Percentiles rank a stretch among this genome's conserved stretches.
phyloP scores from a whole-genome alignment of 2,113 vertebrate species.

The Muntiacus reevesi region DNA sequence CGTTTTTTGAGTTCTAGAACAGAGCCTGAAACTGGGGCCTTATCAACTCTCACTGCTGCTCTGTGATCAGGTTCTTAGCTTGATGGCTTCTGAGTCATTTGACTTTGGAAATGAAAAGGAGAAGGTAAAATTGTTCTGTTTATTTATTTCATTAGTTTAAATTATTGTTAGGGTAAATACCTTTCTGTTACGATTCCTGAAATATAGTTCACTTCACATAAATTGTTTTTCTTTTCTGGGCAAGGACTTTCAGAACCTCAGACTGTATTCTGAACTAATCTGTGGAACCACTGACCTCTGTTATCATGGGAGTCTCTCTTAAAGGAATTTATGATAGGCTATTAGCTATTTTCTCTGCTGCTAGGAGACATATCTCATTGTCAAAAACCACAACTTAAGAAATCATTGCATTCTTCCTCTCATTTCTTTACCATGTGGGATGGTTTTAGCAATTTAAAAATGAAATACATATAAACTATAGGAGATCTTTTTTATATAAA shows the following conservation, averaged over 20 bases:
- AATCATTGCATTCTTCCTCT: neutral
- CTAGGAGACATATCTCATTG: neutral
- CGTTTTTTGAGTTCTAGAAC: neutral
- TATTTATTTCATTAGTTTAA: neutral
- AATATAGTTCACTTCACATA: neutral
- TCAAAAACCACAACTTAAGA: neutral
- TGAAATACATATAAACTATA: neutral
- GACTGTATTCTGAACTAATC: neutral
- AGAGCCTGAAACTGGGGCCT: neutral
- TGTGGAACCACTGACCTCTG: neutral
- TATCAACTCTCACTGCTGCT: neutral
- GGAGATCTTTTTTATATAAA: neutral
- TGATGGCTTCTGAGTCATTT: neutral
- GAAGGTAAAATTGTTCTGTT: neutral
- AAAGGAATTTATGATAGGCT: conserved; percentile 9
- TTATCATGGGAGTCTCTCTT: conserved; percentile 30
- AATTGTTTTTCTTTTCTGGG: neutral
- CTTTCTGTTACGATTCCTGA: neutral
- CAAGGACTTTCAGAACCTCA: neutral
- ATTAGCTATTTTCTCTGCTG: neutral
- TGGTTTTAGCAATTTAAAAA: conserved; percentile 1
- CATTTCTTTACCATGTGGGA: neutral
- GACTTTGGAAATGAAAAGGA: neutral
- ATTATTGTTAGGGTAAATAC: neutral
- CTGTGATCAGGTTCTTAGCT: neutral